Base-by-base conservation (phyloP, 2,113 vertebrate genomes). In the Heterochromis multidens region DNA sequence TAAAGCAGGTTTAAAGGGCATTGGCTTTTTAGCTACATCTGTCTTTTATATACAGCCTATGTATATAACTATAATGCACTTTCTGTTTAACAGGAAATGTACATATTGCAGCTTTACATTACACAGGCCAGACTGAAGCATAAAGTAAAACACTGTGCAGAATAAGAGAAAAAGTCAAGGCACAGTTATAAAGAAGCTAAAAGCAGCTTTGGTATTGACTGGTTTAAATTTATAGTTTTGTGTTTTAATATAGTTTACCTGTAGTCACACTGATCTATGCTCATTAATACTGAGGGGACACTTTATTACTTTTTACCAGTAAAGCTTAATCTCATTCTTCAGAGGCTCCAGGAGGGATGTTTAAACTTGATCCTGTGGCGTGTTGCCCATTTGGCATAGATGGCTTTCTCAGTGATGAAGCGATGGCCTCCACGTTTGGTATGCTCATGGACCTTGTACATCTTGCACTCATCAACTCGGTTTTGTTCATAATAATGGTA, bases 401-500 rank as follows among this genome's bases (percentile, higher is more conserved):
- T 96, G 1, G 96, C 90, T 89, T 99, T 99, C 95, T 99, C 98
- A 0, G 98, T 99, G 94, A 99, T 98, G 95, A 99, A 99, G 90
- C 98, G 97, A 86, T 99, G 98, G 1, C 97, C 98, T 0, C 97
- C 98, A 0, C 84, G 96, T 0, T 35, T 93, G 0, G 96, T 97
- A 54, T 72, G 92, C 91, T 99, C 98, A 0, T 99, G 98, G 2
- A 94, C 70, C 65, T 94, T 95, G 95, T 99, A 99, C 96, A 97
- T 98, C 85, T 59, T 94, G 89, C 98, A 99, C 89, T 99, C 98
- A 0, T 97, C 95, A 80, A 97, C 81, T 6, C 87, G 85, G 35
- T 95, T 96, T 91, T 92, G 95, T 94, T 99, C 98, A 0, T 98
- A 99, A 95, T 99, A 99, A 91, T 99, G 98, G 93, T 99, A 99